Base-by-base conservation (phyloP, 2,888 invertebrate genomes). In the Pycnomerus fuliginosus region DNA sequence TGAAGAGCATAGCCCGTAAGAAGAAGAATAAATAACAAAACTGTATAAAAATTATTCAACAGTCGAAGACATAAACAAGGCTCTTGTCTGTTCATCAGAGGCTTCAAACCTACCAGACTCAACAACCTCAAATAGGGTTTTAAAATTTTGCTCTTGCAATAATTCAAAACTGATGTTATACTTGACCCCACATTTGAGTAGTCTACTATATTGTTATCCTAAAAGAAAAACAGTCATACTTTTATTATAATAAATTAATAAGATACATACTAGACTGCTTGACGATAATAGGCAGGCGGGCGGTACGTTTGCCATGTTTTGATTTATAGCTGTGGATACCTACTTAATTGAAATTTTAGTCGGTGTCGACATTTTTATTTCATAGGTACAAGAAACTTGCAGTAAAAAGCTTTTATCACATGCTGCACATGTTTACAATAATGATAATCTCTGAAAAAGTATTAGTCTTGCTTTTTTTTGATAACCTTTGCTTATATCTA, bases 111-210 rank as follows among this genome's bases (percentile, higher is more conserved):
- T 74, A 88, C 85, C 28, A 87, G 72, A 16, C 84, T 83, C 54
- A 90, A 70, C 3, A 90, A 73, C 55, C 84, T 78, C 52, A 89
- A 73, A 68, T 90, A 90, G 0, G 90, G 90, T 22, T 80, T 76
- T 40, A 90, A 73, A 66, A 90, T 87, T 80, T 87, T 88, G 39
- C 80, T 80, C 74, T 90, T 88, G 75, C 90, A 90, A 63, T 87
- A 88, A 67, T 82, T 81, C 65, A 90, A 76, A 53, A 89, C 82
- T 5, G 87, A 86, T 7, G 89, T 87, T 16, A 87, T 87, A 58
- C 86, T 87, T 69, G 29, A 22, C n/a, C 27, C 36, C 3, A 35
- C 22, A 10, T 25, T 24, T 10, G 38, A 14, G 16, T 2, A 38
- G 7, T 37, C 38, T 12, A 12, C n/a, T 4, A 42, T n/a, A 20